Base-by-base conservation (phyloP, 2,888 invertebrate genomes). In the Autographa gamma region DNA sequence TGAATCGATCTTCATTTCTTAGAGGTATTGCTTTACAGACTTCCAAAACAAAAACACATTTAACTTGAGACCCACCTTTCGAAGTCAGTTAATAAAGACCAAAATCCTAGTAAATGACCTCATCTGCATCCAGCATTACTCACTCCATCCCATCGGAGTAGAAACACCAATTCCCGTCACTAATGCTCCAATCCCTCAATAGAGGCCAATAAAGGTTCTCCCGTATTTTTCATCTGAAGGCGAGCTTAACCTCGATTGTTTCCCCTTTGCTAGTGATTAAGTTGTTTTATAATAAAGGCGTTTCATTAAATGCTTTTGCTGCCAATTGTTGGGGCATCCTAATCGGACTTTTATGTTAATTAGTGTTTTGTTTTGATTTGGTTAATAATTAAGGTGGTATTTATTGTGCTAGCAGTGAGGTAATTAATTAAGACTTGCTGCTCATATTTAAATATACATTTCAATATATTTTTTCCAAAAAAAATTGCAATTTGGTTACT, bases 171-270 rank as follows among this genome's bases (percentile, higher is more conserved):
- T 70, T 66, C 66, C 65, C 66, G 77, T 74, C 72, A 66, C 59
- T 76, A 76, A 74, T 64, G 64, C 65, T 69, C 72, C 69, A 74
- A 69, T 65, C 67, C 66, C 61, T 64, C 59, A 65, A 62, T 69
- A 34, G 58, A 65, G 58, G 66, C 68, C 66, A 82, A 78, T 76
- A 82, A 78, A 78, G 60, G 48, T 60, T 66, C 58, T 66, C 66
- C 38, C 62, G 70, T 78, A 81, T 83, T 82, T 82, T 82, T 79
- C 79, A 83, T 81, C 71, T 54, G 72, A 61, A 79, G 81, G 82
- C 81, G 77, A 77, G 71, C 72, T 75, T 69, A 69, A 52, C 52
- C 60, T 19, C 61, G 69, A 69, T 73, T 76, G 66, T 76, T 72
- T 76, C 69, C 67, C 58, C 60, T 67, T 77, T 73, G 60, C 72